Evolutionary conservation across 2,888 invertebrate species (phyloP), one percentile per base, ranked within the genome.

Genomic region (Pseudococcus viburni): DNA sequence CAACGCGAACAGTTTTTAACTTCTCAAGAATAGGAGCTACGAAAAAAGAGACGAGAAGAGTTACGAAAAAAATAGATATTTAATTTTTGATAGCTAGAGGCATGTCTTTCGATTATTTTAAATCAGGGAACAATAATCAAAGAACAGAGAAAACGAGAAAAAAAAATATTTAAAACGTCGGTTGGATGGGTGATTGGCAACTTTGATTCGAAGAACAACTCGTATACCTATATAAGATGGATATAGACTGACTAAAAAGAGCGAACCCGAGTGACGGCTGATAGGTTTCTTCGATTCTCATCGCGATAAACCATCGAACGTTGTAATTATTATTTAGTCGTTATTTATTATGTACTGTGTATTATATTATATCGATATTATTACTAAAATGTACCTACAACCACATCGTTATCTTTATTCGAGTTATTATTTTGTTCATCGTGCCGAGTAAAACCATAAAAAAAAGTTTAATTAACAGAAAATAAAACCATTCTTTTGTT

Each of bases 81-180:
- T 88, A 88, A 88, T n/a, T n/a, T 88, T 88, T 88, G 88, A 88
- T 88, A 88, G 80, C 80, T 26, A 59, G 83, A 80, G n/a, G 88
- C 83, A 39, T 88, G 83, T 88, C 83, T 46, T 88, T 88, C 88
- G 88, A 88, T 88, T 88, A 88, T 83, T 88, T 83, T 88, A 88
- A 88, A 88, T 88, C 88, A 59, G 88, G 88, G 83, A 88, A 83
- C 83, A 88, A 88, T 88, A 88, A 88, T 88, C 88, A 86, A 86
- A 86, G 83, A 88, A 83, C 51, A 83, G 80, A 86, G 88, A 88
- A 88, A 88, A 88, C 55, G 88, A 88, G 88, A 88, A 59, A 80
- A 88, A 86, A 86, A 77, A 88, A 88, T 88, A 88, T 88, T 88
- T 88, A n/a, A 88, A 88, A 88, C 88, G 88, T 88, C 83, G 88